Base-by-base conservation (phyloP, 2,888 invertebrate genomes). In the Heteropelma amictum region DNA sequence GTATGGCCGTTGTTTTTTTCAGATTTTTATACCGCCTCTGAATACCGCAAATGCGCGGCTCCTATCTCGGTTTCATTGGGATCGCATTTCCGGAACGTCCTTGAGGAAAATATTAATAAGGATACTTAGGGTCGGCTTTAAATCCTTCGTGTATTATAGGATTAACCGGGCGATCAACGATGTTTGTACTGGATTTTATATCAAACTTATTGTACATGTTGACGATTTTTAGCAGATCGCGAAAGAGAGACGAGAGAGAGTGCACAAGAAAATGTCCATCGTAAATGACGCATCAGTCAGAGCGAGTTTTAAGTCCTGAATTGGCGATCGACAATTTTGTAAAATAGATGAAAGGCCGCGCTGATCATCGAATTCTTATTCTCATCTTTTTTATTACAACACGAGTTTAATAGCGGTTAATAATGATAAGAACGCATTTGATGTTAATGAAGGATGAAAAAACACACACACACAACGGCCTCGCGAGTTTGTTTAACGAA, bases 151-250 rank as follows among this genome's bases (percentile, higher is more conserved):
- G n/a, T n/a, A n/a, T n/a, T n/a, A n/a, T n/a, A n/a, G n/a, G n/a
- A n/a, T n/a, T n/a, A n/a, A n/a, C n/a, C n/a, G n/a, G n/a, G n/a
- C n/a, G n/a, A n/a, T n/a, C n/a, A n/a, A n/a, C n/a, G n/a, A n/a
- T n/a, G n/a, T 77, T 82, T 83, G 79, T 76, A 60, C 81, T 83
- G 82, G 81, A 81, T 83, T 83, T 83, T 83, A 80, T 84, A 83
- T 82, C 77, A 84, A 83, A 84, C 79, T 81, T 76, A 78, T 70
- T 72, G 77, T 71, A 69, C 56, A 78, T 58, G 54, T 60, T 72
- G 49, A 77, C 53, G 68, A 56, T 58, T 70, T 67, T 78, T 58
- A 72, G 76, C 73, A 72, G 68, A 76, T 67, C 80, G 76, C 64
- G 72, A 74, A 45, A 77, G 65, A 70, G 70, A 69, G 53, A 70